Evolutionary conservation across 2,113 vertebrate genomes (phyloP).

Genomic region (Proterorhinus semilunaris): DNA sequence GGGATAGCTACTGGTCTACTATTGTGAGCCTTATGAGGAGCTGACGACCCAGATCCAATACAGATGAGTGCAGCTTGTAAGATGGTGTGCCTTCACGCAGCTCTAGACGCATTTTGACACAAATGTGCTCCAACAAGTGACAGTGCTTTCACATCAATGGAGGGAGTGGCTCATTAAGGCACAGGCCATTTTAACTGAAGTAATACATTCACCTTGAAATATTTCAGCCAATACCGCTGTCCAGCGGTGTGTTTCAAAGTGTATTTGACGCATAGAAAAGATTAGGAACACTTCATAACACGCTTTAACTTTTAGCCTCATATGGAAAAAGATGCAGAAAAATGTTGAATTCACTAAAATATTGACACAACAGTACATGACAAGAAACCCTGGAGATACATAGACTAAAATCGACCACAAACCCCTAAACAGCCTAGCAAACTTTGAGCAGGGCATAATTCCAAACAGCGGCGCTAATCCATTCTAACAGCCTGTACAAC

Average conservation of each 20-base stretch:
- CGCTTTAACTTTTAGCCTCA: too few relatives aligned
- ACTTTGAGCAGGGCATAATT: conserved; percentile 2
- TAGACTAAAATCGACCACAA: not conserved
- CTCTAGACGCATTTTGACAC: conserved; percentile 79
- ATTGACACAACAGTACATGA: too few relatives aligned
- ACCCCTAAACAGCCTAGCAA: not conserved
- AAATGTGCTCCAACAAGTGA: conserved; percentile 78
- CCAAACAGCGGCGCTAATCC: conserved; percentile 3
- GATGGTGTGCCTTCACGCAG: conserved; percentile 75
- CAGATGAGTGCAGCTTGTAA: conserved; percentile 67
- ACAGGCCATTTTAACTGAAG: conserved; percentile 1
- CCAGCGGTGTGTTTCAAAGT: too few relatives aligned
- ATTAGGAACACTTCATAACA: too few relatives aligned
- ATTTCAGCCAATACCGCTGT: too few relatives aligned
- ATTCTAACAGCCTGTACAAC: not conserved
- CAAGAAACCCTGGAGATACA: not conserved
- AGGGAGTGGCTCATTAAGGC: conserved; percentile 70
- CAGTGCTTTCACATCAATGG: conserved; percentile 78
- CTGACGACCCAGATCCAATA: conserved; percentile 53
- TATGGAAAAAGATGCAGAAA: too few relatives aligned
- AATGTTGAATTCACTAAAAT: too few relatives aligned
- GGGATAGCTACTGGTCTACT: conserved; percentile 36
- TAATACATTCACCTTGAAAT: too few relatives aligned
- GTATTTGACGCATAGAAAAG: too few relatives aligned
- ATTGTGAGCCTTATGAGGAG: conserved; percentile 59